phyloP scores from a whole-genome alignment of 2,888 invertebrate genomes.

The Margaritifera margaritifera region DNA sequence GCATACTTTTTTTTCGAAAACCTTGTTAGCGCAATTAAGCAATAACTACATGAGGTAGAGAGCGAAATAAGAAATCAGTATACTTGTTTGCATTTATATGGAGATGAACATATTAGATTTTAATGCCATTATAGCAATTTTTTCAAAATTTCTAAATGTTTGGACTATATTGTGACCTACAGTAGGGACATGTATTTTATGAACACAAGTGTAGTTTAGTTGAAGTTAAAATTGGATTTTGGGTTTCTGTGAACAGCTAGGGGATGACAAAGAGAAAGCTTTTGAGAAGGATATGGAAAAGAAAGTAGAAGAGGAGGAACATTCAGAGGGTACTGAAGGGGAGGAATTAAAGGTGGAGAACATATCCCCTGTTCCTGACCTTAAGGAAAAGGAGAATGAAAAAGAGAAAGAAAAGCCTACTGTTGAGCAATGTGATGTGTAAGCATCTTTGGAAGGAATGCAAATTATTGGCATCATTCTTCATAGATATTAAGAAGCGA shows the following conservation, averaged over 20 bases:
- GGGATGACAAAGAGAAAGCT: constrained; percentile 28
- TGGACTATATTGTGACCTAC: background rate
- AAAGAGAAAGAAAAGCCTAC: constrained; percentile 6
- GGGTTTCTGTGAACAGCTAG: no score
- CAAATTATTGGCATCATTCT: background rate
- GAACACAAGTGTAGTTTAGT: no score
- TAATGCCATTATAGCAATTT: no score
- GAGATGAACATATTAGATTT: no score
- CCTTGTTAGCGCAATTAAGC: no score
- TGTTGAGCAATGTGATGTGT: constrained; percentile 3
- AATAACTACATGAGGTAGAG: no score
- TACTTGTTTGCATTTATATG: no score
- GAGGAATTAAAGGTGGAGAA: constrained; percentile 3
- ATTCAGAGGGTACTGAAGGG: constrained; percentile 2
- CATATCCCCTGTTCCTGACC: constrained; percentile 2
- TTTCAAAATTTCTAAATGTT: background rate
- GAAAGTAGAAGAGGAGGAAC: constrained; percentile 29
- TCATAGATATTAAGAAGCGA: background rate
- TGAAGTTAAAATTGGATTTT: no score
- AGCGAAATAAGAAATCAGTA: no score
- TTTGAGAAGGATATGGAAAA: constrained; percentile 31
- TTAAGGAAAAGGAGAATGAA: constrained; percentile 4
- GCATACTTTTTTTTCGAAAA: no score
- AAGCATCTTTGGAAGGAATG: background rate
- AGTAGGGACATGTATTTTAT: background rate